These are phyloP conservation scores for Tetragnatha montana DNA, from an alignment of 2,888 invertebrate species.

Conservation along the genomic window DNA sequence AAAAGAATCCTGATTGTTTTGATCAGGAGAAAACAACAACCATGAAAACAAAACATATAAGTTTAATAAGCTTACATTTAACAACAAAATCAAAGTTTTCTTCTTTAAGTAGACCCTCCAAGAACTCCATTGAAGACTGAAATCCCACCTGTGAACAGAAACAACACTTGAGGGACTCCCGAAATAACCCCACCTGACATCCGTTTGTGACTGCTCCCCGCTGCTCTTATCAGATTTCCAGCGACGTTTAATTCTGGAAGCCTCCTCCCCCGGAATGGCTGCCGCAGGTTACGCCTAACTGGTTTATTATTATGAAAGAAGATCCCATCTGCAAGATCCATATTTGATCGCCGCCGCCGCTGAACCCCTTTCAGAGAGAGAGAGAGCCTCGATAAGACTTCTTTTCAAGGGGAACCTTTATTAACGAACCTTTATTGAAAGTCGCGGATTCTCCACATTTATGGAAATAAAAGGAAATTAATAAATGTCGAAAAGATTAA, in stretches of 20 bases:
- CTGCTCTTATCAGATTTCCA: constrained; percentile 54
- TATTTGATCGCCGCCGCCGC: constrained; percentile 60
- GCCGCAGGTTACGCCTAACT: constrained; percentile 60
- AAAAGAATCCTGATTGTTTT: no score
- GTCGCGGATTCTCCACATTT: constrained; percentile 14
- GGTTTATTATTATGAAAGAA: constrained; percentile 69
- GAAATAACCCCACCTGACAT: no score
- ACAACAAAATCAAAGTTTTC: no score
- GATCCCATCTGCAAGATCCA: constrained; percentile 63
- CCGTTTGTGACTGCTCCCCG: constrained; percentile 56
- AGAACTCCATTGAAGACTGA: no score
- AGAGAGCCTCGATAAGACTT: constrained; percentile 41
- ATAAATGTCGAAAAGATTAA: constrained; percentile 69
- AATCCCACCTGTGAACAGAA: neutral
- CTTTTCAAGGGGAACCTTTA: constrained; percentile 62
- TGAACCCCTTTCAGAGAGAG: constrained; percentile 22
- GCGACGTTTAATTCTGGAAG: constrained; percentile 62
- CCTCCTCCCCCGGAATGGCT: constrained; percentile 47
- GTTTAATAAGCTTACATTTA: no score
- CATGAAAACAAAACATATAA: no score
- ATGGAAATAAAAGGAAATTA: constrained; percentile 64
- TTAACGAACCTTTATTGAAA: constrained; percentile 70
- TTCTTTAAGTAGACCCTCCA: no score
- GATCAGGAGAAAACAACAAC: no score
- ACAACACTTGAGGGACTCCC: constrained; percentile 25